Percentiles rank a stretch among this genome's conserved stretches.
Conservation (phyloP, 2,888 invertebrate species). For the Heliothis peltigera region DNA sequence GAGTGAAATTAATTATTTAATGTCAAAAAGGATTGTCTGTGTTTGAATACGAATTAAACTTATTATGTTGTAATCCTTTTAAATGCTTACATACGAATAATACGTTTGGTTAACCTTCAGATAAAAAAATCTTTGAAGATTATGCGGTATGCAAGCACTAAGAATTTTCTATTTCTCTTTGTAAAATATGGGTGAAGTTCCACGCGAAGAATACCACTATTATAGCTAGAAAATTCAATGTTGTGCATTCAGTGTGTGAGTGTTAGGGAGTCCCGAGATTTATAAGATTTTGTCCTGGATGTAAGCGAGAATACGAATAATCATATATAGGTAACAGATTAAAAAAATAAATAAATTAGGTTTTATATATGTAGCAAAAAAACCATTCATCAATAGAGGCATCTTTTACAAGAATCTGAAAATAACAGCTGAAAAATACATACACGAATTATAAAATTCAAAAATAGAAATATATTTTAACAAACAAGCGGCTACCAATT, state of each 20-base stretch:
- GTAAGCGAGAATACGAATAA: neutral
- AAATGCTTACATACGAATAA: neutral
- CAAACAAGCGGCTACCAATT: conserved; percentile 42
- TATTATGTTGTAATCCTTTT: neutral
- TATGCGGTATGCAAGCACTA: neutral
- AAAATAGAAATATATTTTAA: conserved; percentile 27
- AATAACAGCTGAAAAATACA: conserved; percentile 7
- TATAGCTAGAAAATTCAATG: neutral
- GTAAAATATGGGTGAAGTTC: neutral
- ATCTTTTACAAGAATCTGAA: neutral
- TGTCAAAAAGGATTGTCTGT: neutral
- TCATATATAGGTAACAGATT: too few relatives aligned
- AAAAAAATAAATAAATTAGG: too few relatives aligned
- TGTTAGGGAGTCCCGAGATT: neutral
- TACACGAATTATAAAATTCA: conserved; percentile 25
- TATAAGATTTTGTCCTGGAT: neutral
- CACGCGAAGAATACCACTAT: neutral
- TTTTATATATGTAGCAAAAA: neutral
- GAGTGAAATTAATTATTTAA: neutral
- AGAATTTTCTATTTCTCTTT: neutral
- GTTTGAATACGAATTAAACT: neutral
- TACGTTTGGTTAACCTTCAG: neutral
- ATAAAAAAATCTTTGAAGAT: neutral
- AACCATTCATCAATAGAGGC: neutral
- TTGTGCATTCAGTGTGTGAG: neutral